These are phyloP conservation scores for Ormyrus rosae DNA, from an alignment of 2,888 invertebrate genomes.

Conservation along the genomic window DNA sequence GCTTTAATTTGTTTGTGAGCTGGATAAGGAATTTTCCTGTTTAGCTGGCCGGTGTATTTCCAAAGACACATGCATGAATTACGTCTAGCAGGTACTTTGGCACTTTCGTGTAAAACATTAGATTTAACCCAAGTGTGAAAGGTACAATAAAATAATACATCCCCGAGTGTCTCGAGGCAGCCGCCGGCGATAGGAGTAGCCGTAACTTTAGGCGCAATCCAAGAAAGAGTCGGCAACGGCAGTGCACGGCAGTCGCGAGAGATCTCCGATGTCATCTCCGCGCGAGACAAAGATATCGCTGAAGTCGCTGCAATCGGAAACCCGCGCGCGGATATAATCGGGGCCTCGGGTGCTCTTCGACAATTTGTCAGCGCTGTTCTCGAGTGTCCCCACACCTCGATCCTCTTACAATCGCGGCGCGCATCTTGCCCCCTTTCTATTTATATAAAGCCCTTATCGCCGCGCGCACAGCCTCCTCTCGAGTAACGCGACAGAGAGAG, in stretches of 20 bases:
- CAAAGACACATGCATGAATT: no score
- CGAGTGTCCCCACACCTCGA: neutral
- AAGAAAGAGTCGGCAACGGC: neutral
- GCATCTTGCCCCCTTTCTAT: neutral
- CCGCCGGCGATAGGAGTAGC: neutral
- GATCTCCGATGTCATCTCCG: conserved; percentile 31
- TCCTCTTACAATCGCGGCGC: neutral
- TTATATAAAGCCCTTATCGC: conserved; percentile 24
- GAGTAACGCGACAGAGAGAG: no score
- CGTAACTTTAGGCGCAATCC: neutral
- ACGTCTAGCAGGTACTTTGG: no score
- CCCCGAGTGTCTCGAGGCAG: neutral
- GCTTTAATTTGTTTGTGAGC: no score
- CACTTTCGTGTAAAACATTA: no score
- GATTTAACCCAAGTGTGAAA: no score
- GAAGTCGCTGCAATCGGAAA: conserved; percentile 33
- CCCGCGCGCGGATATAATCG: neutral
- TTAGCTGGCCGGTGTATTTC: no score
- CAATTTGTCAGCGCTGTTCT: conserved; percentile 29
- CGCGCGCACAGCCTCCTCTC: neutral
- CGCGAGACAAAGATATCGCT: conserved; percentile 23
- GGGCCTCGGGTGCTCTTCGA: neutral
- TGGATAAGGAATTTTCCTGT: no score
- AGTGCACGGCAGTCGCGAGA: neutral
- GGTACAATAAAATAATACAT: no score